Conservation (phyloP, 2,797 vertebrate species). For the Cercopithecus petaurista region DNA sequence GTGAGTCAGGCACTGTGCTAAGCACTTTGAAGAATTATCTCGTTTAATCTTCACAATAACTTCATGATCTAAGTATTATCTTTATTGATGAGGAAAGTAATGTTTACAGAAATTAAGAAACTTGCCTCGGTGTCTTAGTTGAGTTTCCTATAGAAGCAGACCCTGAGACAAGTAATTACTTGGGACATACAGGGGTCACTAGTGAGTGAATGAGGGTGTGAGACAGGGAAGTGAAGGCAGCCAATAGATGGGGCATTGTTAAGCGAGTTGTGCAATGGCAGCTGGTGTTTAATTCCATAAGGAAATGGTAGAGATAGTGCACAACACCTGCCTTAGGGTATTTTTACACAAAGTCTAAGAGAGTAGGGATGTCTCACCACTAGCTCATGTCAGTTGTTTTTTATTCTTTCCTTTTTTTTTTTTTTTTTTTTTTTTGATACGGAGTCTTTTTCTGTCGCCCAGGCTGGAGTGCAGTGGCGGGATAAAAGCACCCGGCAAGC, state of each 20-base stretch:
- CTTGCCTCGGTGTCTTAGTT: neutral
- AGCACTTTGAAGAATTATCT: neutral
- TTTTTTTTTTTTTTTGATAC: too few relatives aligned
- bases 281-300: neutral
- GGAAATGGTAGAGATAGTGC: neutral
- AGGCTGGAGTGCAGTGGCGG: too few relatives aligned
- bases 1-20: neutral
- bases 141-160: neutral
- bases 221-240: neutral
- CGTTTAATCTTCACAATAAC: conserved; percentile 19
- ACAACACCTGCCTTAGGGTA: neutral
- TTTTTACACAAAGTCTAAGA: neutral
- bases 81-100: neutral
- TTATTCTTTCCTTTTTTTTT: neutral
- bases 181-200: neutral
- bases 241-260: neutral
- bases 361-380: neutral
- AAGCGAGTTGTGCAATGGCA: neutral
- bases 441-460: too few relatives aligned
- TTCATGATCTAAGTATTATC: neutral
- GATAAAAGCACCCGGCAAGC: too few relatives aligned
- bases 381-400: neutral
- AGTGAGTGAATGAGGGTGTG: neutral
- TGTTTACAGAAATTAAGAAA: conserved; percentile 26
- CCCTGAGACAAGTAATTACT: neutral